Evolutionary conservation across 1,140 invertebrate genomes (phyloP), one percentile per base, ranked within the genome.

Genomic region (Drosophila pruinosa): DNA sequence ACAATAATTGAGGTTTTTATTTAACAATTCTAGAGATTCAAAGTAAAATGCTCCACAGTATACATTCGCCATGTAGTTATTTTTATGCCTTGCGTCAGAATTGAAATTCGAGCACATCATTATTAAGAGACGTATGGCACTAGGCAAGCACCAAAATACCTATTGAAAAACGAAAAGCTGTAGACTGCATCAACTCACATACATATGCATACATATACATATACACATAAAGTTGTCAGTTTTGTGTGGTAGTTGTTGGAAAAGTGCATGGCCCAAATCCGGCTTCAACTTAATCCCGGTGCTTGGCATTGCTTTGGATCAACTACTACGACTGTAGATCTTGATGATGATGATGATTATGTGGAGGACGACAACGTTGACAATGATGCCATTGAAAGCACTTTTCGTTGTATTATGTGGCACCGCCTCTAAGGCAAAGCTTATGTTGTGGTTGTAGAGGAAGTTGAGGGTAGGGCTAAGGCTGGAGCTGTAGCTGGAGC

Each of bases 331-430:
- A 74, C 31, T 72, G 45, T 17, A 36, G 48, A 43, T 56, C 59
- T 50, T 58, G 70, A 57, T 62, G 54, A 67, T 69, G 39, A 59
- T 54, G 69, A 69, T 36, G 61, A 58, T 50, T 67, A 61, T 56
- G 59, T 26, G 43, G 59, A 41, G 50, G 22, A 72, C 58, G 61
- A 61, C 45, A 59, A 56, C 65, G 67, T 79, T 85, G 80, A 85
- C 72, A 85, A 85, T 85, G 69, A 73, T 58, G 80, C 52, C 72
- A 78, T 83, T 83, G 79, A 83, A 83, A 83, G 79, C 71, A 78
- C 79, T 83, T 83, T 82, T 75, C 54, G 57, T 54, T 62, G 79
- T 72, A 83, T 82, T 82, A 83, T 78, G 79, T 72, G 67, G 61
- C 64, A 74, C 47, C 61, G 39, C 52, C 63, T 56, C 63, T 39